Conservation (phyloP, 2,113 vertebrate species). For the Oryzias melastigma region DNA sequence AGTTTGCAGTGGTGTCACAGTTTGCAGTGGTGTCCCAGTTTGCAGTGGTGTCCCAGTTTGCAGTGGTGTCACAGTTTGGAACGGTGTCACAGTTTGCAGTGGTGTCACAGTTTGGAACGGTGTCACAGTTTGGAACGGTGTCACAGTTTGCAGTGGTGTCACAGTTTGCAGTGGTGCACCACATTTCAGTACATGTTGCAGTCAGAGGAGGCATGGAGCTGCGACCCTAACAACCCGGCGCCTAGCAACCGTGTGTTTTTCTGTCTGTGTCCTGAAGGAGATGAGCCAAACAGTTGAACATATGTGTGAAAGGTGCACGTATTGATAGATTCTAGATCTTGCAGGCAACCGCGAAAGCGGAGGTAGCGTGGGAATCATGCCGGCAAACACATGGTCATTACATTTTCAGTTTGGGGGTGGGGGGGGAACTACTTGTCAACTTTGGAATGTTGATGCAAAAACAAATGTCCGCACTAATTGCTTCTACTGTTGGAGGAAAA, state of each 20-base stretch:
- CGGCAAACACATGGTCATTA: slow-evolving; percentile 34
- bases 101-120: too few species aligned
- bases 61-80: too few species aligned
- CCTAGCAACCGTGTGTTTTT: slow-evolving; percentile 58
- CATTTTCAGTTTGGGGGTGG: slow-evolving; percentile 32
- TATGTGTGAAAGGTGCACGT: slow-evolving; percentile 44
- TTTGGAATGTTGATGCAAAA: slow-evolving; percentile 60
- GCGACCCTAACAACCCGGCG: neutral
- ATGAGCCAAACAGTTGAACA: slow-evolving; percentile 42
- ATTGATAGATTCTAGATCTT: slow-evolving; percentile 38
- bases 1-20: too few species aligned
- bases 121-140: too few species aligned
- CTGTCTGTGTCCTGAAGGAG: slow-evolving; percentile 21
- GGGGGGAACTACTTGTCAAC: slow-evolving; percentile 48
- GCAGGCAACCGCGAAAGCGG: slow-evolving; percentile 38
- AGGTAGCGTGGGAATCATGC: slow-evolving; percentile 50
- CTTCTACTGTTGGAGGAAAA: slow-evolving; percentile 42
- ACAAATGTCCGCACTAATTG: slow-evolving; percentile 56
- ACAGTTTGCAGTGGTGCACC: slow-evolving; percentile 45
- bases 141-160: too few species aligned
- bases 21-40: too few species aligned
- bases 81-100: too few species aligned
- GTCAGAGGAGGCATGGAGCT: slow-evolving; percentile 24
- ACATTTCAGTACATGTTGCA: slow-evolving; percentile 51
- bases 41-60: too few species aligned